phyloP scores from a whole-genome alignment of 2,113 vertebrate genomes.

The Heliornis fulica region DNA sequence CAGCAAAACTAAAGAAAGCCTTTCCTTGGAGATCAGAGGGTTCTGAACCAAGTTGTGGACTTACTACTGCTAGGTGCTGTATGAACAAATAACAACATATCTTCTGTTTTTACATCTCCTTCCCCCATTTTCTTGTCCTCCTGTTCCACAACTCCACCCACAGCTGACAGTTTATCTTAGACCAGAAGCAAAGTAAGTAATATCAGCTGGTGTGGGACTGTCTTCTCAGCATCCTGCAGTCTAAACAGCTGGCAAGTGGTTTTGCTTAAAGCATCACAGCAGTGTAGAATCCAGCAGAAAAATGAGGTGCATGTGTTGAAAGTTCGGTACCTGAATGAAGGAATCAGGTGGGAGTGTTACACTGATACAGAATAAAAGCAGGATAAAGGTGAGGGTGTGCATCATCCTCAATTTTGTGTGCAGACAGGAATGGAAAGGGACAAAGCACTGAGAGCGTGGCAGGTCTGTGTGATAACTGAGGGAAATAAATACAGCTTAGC shows the following conservation, averaged over 20 bases:
- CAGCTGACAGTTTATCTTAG: neutral
- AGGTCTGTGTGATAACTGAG: neutral
- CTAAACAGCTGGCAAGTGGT: neutral
- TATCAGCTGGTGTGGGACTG: neutral
- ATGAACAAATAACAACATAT: neutral
- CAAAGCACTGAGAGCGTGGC: neutral
- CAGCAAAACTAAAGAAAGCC: neutral
- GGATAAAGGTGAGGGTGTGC: neutral
- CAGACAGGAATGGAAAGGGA: neutral
- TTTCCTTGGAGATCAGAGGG: neutral
- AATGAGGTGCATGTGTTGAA: neutral
- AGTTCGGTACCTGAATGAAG: accelerated
- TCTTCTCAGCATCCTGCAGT: neutral
- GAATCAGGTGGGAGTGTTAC: neutral
- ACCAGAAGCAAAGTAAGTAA: neutral
- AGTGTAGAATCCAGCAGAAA: neutral
- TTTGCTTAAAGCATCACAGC: neutral
- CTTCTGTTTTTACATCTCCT: neutral
- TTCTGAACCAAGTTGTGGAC: neutral
- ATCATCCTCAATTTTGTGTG: neutral
- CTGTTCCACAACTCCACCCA: neutral
- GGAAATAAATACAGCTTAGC: neutral
- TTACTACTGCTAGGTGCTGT: neutral
- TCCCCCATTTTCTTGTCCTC: neutral
- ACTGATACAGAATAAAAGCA: neutral